A percentile compares a stretch with the other conserved stretches of the same genome.
Evolutionary conservation across 2,888 invertebrate species (phyloP).

Genomic region (Periphyllus acericola): DNA sequence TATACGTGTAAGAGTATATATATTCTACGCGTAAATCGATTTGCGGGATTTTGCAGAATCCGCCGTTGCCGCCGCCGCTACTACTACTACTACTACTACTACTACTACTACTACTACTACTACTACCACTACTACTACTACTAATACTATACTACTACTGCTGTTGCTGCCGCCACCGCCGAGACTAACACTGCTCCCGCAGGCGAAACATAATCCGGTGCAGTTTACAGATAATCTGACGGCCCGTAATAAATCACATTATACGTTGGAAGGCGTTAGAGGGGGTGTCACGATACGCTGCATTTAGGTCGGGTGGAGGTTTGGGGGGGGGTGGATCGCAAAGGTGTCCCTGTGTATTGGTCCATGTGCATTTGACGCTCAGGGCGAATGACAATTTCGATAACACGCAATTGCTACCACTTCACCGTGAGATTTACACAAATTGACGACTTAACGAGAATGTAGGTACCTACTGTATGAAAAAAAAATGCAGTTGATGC

Average conservation of each 20-base stretch:
- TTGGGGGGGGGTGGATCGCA: background rate
- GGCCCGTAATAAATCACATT: conserved; percentile 60
- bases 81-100: conserved; percentile 1
- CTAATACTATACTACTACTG: no score
- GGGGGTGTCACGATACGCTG: background rate
- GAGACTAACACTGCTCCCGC: conserved; percentile 38
- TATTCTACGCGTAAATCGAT: conserved; percentile 50
- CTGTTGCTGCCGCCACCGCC: conserved; percentile 15
- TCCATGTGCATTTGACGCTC: conserved; percentile 49
- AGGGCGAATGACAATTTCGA: conserved; percentile 50
- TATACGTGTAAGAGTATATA: no score
- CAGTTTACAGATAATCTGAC: conserved; percentile 62
- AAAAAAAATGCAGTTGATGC: background rate
- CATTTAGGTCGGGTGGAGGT: background rate
- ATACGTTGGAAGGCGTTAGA: conserved; percentile 16
- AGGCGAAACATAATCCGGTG: conserved; percentile 59
- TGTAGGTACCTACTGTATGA: background rate
- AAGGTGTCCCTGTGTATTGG: conserved; percentile 40
- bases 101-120: background rate
- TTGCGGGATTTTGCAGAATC: conserved; percentile 55
- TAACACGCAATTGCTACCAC: conserved; percentile 10
- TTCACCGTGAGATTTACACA: conserved; percentile 37
- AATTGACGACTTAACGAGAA: conserved; percentile 46
- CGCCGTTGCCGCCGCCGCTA: conserved; percentile 9
- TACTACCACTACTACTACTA: background rate